These are phyloP conservation scores for Heterocephalus glaber DNA, from an alignment of 2,113 vertebrate species.

Conservation along the genomic window DNA sequence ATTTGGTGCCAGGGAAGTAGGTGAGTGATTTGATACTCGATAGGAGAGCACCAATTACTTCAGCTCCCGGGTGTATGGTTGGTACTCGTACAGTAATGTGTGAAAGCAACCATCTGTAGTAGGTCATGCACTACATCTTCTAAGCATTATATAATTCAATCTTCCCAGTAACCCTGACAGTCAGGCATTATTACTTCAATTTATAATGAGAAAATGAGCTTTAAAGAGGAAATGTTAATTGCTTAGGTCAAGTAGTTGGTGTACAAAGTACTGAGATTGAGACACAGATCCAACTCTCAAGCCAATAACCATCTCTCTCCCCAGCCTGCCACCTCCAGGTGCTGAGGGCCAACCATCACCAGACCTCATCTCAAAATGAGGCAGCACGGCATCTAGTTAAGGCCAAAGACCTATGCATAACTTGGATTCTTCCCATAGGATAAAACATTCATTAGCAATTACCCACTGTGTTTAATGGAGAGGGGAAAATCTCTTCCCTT, in stretches of 20 bases:
- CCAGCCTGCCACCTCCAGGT: neutral
- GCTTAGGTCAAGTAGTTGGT: neutral
- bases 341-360: neutral
- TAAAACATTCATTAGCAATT: neutral
- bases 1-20: neutral
- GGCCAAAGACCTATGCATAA: neutral
- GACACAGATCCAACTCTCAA: neutral
- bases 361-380: neutral
- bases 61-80: neutral
- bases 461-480: neutral
- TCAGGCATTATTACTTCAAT: neutral
- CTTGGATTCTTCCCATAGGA: neutral
- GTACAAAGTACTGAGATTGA: neutral
- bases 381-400: neutral
- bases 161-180: neutral
- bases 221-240: neutral
- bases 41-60: neutral
- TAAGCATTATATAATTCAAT: neutral
- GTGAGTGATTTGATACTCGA: neutral
- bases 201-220: conserved; percentile 9
- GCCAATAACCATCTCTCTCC: neutral
- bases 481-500: neutral
- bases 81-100: neutral
- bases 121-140: neutral
- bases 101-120: neutral